These are phyloP conservation scores for Phalacrocorax aristotelis DNA, from an alignment of 2,113 vertebrate genomes.

Conservation along the genomic window DNA sequence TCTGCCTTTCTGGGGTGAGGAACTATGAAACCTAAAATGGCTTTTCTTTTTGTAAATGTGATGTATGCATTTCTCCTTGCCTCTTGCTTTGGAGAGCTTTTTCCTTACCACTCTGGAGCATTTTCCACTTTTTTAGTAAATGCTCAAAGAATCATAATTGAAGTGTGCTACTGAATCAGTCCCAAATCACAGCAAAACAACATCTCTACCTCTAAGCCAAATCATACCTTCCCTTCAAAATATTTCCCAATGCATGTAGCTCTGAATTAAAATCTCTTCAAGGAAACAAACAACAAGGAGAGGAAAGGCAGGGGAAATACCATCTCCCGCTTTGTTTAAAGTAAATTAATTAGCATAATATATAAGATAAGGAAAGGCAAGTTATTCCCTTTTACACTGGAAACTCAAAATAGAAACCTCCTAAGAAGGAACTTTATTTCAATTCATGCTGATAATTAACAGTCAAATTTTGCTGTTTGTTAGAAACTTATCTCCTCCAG, in stretches of 20 bases:
- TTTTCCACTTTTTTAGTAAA: not conserved
- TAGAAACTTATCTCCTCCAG: constrained; percentile 35
- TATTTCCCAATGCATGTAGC: not conserved
- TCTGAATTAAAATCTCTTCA: not conserved
- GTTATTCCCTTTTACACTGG: not conserved
- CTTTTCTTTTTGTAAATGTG: not conserved
- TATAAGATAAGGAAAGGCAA: not conserved
- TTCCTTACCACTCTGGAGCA: not conserved
- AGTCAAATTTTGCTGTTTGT: constrained; percentile 35
- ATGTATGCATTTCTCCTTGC: not conserved
- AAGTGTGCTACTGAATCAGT: not conserved
- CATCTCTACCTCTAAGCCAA: not conserved
- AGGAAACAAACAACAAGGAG: not conserved
- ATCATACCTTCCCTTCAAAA: not conserved
- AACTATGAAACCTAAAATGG: not conserved
- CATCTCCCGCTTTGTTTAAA: not conserved
- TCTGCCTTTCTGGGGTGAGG: not conserved
- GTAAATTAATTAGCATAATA: constrained; percentile 1
- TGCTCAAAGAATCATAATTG: not conserved
- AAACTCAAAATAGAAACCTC: not conserved
- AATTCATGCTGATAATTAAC: constrained; percentile 39
- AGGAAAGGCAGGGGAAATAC: not conserved
- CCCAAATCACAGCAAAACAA: not conserved
- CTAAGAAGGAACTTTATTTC: constrained; percentile 20
- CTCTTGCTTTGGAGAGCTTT: not conserved